Percentiles rank a stretch among this genome's conserved stretches.
phyloP scores from a whole-genome alignment of 1,140 invertebrate genomes.

The Venustaconcha ellipsiformis region DNA sequence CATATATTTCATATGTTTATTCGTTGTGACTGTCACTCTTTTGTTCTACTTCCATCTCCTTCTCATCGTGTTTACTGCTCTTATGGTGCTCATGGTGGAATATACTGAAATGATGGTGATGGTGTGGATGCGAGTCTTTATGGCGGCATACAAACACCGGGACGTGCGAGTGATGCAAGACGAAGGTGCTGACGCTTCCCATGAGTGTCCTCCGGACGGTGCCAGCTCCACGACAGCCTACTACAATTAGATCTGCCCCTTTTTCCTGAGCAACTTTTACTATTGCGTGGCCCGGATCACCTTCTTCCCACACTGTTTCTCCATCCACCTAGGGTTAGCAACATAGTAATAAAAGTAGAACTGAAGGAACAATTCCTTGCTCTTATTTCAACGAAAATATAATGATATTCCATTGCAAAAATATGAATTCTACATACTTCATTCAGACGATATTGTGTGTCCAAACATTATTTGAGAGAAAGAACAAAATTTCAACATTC shows the following conservation, averaged over 20 bases:
- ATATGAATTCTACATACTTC: too few species aligned
- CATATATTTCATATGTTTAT: too few species aligned
- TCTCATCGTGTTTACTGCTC: neutral
- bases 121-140: constrained; percentile 17
- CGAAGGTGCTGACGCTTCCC: constrained; percentile 50
- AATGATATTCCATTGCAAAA: too few species aligned
- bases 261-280: constrained; percentile 35
- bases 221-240: constrained; percentile 44
- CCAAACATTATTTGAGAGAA: too few species aligned
- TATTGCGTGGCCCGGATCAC: constrained; percentile 38
- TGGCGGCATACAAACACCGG: constrained; percentile 39
- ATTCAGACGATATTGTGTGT: too few species aligned
- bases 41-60: too few species aligned
- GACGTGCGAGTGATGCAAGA: constrained; percentile 38
- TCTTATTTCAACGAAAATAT: too few species aligned
- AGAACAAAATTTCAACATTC: too few species aligned
- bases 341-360: too few species aligned
- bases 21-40: too few species aligned
- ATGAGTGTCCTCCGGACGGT: constrained; percentile 38
- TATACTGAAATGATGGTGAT: constrained; percentile 15
- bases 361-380: too few species aligned
- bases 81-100: constrained; percentile 23
- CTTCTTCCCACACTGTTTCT: constrained; percentile 21
- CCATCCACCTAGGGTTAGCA: constrained; percentile 2
- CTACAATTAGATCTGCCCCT: constrained; percentile 39